A percentile compares a stretch with the other conserved stretches of the same genome.
These are phyloP conservation scores for Danio albolineatus DNA, from an alignment of 2,797 vertebrate species.

Conservation along the genomic window DNA sequence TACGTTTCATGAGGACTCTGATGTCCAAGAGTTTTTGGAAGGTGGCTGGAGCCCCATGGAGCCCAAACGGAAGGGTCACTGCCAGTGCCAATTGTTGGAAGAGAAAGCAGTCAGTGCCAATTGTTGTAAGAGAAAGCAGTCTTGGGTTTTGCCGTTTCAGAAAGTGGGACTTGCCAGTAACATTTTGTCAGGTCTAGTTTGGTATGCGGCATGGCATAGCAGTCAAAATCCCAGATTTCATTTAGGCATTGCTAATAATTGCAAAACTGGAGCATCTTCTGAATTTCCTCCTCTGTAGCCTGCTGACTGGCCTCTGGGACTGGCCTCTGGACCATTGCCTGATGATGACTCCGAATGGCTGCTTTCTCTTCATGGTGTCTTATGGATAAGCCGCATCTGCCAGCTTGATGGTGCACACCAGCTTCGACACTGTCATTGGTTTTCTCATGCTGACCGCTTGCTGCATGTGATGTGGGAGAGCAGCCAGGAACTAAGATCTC, in stretches of 20 bases:
- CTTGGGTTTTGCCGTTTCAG: background rate
- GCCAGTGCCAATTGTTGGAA: background rate
- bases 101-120: background rate
- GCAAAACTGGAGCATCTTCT: background rate
- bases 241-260: background rate
- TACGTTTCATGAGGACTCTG: background rate
- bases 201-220: background rate
- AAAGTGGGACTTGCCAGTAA: background rate
- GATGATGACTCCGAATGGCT: too few relatives aligned
- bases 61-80: background rate
- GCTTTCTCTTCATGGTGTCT: too few relatives aligned
- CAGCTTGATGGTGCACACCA: too few relatives aligned
- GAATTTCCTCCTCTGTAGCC: background rate
- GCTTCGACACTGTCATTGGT: too few relatives aligned
- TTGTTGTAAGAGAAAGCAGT: background rate
- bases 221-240: background rate
- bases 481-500: too few relatives aligned
- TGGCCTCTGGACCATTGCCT: too few relatives aligned
- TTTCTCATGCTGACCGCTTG: too few relatives aligned
- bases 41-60: background rate
- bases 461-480: too few relatives aligned
- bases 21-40: background rate
- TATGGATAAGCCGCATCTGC: too few relatives aligned
- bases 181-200: background rate
- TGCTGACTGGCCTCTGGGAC: too few relatives aligned